phyloP scores from a whole-genome alignment of 1,140 invertebrate genomes.

The Galendromus occidentalis region DNA sequence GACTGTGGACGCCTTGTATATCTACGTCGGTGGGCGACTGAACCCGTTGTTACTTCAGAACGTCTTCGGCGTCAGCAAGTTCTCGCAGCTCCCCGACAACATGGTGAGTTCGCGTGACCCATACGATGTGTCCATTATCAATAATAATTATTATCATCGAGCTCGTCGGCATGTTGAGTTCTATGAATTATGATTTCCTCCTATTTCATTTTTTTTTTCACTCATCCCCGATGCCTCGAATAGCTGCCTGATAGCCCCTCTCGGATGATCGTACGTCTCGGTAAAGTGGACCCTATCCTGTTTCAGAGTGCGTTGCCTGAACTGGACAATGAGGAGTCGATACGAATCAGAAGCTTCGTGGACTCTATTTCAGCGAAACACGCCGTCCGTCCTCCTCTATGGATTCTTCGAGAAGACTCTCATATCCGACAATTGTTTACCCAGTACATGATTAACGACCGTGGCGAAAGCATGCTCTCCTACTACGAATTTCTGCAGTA shows the following conservation, averaged over 20 bases:
- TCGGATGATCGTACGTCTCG: slow-evolving; percentile 63
- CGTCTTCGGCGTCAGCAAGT: slow-evolving; percentile 43
- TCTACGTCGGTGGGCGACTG: slow-evolving; percentile 68
- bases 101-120: slow-evolving; percentile 33
- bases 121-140: no score
- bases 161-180: slow-evolving; percentile 10
- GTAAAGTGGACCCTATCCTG: no score
- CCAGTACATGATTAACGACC: slow-evolving; percentile 76
- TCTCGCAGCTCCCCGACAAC: slow-evolving; percentile 40
- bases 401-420: slow-evolving; percentile 55
- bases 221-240: slow-evolving; percentile 53
- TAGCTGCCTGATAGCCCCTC: slow-evolving; percentile 49
- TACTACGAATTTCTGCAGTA: slow-evolving; percentile 97
- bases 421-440: slow-evolving; percentile 56
- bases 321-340: background rate
- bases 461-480: slow-evolving; percentile 73
- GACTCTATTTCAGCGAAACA: background rate
- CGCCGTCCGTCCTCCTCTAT: slow-evolving; percentile 15
- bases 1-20: slow-evolving; percentile 53
- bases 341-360: slow-evolving; percentile 5
- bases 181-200: background rate
- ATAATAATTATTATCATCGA: background rate
- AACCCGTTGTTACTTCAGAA: slow-evolving; percentile 50
- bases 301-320: background rate
- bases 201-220: slow-evolving; percentile 20